A percentile compares a stretch with the other conserved stretches of the same genome.
Evolutionary conservation across 1,140 invertebrate genomes (phyloP).

Genomic region (Scaptodrosophila lebanonensis): DNA sequence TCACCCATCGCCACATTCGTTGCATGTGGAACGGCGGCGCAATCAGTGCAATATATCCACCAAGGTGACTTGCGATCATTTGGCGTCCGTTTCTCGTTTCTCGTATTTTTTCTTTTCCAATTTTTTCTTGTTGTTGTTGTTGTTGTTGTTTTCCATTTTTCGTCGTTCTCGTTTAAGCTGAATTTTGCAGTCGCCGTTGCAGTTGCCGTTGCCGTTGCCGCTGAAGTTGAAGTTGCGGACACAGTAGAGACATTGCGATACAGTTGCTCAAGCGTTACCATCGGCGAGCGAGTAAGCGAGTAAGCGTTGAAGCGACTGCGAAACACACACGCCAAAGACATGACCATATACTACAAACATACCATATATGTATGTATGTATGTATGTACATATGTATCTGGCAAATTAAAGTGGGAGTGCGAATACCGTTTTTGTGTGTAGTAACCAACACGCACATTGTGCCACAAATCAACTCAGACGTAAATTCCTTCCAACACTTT

Average conservation of each 20-base stretch:
- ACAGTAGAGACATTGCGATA: constrained; percentile 31
- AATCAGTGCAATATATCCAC: too few species aligned
- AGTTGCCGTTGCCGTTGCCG: neutral
- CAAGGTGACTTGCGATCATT: too few species aligned
- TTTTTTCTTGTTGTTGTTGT: constrained; percentile 39
- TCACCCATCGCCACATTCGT: too few species aligned
- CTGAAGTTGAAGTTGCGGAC: neutral
- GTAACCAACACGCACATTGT: constrained; percentile 26
- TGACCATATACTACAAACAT: too few species aligned
- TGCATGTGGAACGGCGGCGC: too few species aligned
- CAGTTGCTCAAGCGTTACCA: constrained; percentile 44
- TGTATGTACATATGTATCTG: too few species aligned
- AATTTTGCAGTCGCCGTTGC: constrained; percentile 3
- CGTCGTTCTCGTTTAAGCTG: constrained; percentile 19
- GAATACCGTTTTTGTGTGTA: constrained; percentile 35
- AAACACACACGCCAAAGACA: neutral
- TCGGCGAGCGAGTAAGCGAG: constrained; percentile 14
- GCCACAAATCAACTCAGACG: constrained; percentile 19
- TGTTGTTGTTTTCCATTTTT: constrained; percentile 19
- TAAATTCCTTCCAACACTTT: constrained; percentile 1
- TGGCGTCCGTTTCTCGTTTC: too few species aligned
- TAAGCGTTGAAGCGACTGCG: constrained; percentile 36
- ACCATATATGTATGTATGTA: too few species aligned
- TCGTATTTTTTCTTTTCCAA: too few species aligned
- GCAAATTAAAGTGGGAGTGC: constrained; percentile 27